Conservation (phyloP, 2,888 invertebrate species). For the Chloromyia formosa region DNA sequence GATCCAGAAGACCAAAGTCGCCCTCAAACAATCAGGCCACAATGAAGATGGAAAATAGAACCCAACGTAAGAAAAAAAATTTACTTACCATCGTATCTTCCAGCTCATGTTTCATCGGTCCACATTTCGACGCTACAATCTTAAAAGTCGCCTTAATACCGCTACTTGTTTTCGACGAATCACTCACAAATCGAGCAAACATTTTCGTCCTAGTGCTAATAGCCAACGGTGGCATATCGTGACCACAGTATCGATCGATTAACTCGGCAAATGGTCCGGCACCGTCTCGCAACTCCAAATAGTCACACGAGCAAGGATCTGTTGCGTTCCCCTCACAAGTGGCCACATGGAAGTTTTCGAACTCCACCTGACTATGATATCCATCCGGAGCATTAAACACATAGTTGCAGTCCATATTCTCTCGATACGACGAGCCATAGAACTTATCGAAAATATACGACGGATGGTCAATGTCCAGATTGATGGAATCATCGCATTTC, state of each 20-base stretch:
- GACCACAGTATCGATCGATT: conserved; percentile 77
- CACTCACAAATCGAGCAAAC: conserved; percentile 74
- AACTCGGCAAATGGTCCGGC: conserved; percentile 70
- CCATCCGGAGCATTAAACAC: conserved; percentile 68
- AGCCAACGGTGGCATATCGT: conserved; percentile 67
- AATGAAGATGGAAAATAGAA: too few species aligned
- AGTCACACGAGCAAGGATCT: conserved; percentile 74
- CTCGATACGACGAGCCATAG: conserved; percentile 52
- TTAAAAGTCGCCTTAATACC: conserved; percentile 73
- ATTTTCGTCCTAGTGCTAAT: conserved; percentile 70
- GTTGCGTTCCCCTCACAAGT: conserved; percentile 62
- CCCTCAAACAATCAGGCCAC: too few species aligned
- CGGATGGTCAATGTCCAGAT: conserved; percentile 63
- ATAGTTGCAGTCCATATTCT: conserved; percentile 78
- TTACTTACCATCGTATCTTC: conserved; percentile 59
- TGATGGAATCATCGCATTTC: conserved; percentile 75
- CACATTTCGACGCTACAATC: conserved; percentile 69
- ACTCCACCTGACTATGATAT: conserved; percentile 69
- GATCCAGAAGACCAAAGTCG: too few species aligned
- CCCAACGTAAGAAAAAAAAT: too few species aligned
- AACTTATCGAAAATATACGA: conserved; percentile 54
- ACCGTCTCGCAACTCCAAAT: conserved; percentile 79
- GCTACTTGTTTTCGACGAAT: conserved; percentile 68
- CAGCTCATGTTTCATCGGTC: conserved; percentile 61
- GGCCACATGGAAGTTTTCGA: conserved; percentile 66